A percentile compares a stretch with the other conserved stretches of the same genome.
These are phyloP conservation scores for Proterorhinus semilunaris DNA, from an alignment of 2,113 vertebrate genomes.

Conservation along the genomic window DNA sequence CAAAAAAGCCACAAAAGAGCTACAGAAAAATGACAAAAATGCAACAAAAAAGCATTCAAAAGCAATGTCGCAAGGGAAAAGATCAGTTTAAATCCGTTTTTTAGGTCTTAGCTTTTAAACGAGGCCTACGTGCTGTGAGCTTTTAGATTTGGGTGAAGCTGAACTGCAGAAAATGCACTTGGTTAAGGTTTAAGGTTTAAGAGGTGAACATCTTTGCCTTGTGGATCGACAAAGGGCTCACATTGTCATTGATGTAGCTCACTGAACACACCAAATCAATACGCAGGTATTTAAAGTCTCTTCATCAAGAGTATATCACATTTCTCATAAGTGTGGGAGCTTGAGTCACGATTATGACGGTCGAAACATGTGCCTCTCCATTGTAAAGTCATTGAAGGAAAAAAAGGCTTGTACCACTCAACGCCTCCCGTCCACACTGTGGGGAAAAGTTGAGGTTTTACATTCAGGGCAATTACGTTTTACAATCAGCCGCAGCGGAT, in stretches of 20 bases:
- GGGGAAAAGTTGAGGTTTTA: slow-evolving; percentile 53
- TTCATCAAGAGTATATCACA: not conserved
- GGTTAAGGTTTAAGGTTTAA: too few relatives aligned
- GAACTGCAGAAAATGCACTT: too few relatives aligned
- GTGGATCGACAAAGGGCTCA: too few relatives aligned
- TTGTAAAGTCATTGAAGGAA: slow-evolving; percentile 22
- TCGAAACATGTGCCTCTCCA: slow-evolving; percentile 40
- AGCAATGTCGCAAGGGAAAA: too few relatives aligned
- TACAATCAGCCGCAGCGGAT: slow-evolving; percentile 56
- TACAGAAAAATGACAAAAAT: too few relatives aligned
- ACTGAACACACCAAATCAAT: not conserved
- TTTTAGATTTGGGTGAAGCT: too few relatives aligned
- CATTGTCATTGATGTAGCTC: not conserved
- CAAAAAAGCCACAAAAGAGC: too few relatives aligned
- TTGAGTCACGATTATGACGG: slow-evolving; percentile 28
- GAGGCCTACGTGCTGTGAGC: too few relatives aligned
- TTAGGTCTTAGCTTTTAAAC: too few relatives aligned
- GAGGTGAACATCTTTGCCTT: too few relatives aligned
- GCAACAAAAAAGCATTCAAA: too few relatives aligned
- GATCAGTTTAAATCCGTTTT: too few relatives aligned
- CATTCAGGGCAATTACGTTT: slow-evolving; percentile 52
- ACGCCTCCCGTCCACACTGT: slow-evolving; percentile 36
- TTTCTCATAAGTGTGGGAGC: not conserved
- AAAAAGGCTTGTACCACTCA: slow-evolving; percentile 17
- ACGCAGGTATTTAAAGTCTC: not conserved